Base-by-base conservation (phyloP, 2,113 vertebrate species). In the Sceloporus tristichus region DNA sequence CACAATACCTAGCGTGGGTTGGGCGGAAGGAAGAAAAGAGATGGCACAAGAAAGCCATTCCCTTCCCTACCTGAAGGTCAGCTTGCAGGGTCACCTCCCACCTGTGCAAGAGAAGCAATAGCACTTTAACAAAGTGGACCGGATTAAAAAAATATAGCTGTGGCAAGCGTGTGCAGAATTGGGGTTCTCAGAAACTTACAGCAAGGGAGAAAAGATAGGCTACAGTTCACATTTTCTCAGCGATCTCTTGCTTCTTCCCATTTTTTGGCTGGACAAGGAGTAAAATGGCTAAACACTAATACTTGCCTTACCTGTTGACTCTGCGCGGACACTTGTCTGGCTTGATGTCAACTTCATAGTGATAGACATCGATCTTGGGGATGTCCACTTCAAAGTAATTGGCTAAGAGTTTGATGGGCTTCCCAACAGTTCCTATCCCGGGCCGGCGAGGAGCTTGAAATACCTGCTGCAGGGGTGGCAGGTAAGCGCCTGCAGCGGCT, bases 341-440 rank as follows among this genome's bases (percentile, higher is more conserved):
- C 95, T 99, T 99, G 95, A 99, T 99, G 96, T 99, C 99, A 96
- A 99, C 99, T 96, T 99, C 99, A 89, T 99, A 99, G 94, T 99
- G 99, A 94, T 97, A 99, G 86, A 99, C 98, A 83, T 99, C 99
- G 87, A 99, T 99, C 96, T 99, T 99, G 94, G 99, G 99, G 96
- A 99, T 99, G 96, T 99, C 99, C 95, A 99, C 99, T 92, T 99
- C 98, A 92, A 99, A 99, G 95, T 99, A 99, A 96, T 99, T 99
- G 95, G 99, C 99, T 96, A 99, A 97, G 94, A 99, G 98, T 95
- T 99, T 99, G 97, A 99, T 99, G 94, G 99, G 99, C 94, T 99
- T 99, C 93, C 99, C 99, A 38, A 99, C 98, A 0, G 99, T 99
- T 94, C 99, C 99, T 98, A 99, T 98, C 92, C 99, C 99, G 14